Percentiles rank a stretch among this genome's conserved stretches.
These are phyloP conservation scores for Steatocranus sp. DNA, from an alignment of 2,797 vertebrate genomes.

Conservation along the genomic window DNA sequence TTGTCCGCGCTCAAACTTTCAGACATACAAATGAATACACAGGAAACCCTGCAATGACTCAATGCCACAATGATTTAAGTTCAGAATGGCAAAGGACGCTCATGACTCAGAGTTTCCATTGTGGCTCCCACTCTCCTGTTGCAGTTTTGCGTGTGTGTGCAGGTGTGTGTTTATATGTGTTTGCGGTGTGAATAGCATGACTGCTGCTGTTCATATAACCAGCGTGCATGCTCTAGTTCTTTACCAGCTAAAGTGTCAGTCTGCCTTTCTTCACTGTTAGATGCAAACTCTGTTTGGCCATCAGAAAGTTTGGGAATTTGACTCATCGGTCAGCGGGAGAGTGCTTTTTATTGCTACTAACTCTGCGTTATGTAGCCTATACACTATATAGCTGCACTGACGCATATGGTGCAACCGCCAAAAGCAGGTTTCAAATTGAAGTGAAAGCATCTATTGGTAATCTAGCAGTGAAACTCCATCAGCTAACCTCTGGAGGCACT, in stretches of 20 bases:
- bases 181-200: constrained; percentile 23
- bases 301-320: not conserved
- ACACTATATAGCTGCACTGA: not conserved
- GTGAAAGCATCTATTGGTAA: not conserved
- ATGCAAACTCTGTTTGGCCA: not conserved
- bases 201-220: constrained; percentile 42
- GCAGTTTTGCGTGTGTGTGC: constrained; percentile 38
- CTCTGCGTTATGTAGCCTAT: not conserved
- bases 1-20: constrained; percentile 23
- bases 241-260: constrained; percentile 30
- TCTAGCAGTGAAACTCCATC: not conserved
- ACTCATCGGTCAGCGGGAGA: not conserved
- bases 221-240: constrained; percentile 34
- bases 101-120: constrained; percentile 81
- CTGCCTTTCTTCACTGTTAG: not conserved
- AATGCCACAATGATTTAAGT: constrained; percentile 78
- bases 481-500: not conserved
- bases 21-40: constrained; percentile 51
- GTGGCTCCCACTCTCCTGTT: constrained; percentile 62
- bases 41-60: constrained; percentile 78
- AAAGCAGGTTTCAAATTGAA: not conserved
- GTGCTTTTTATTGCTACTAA: not conserved
- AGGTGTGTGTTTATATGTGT: constrained; percentile 17
- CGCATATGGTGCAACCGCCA: not conserved
- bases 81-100: constrained; percentile 70